Percentiles rank a stretch among this genome's conserved stretches.
These are phyloP conservation scores for Channa striata DNA, from an alignment of 2,797 vertebrate species.

Conservation along the genomic window DNA sequence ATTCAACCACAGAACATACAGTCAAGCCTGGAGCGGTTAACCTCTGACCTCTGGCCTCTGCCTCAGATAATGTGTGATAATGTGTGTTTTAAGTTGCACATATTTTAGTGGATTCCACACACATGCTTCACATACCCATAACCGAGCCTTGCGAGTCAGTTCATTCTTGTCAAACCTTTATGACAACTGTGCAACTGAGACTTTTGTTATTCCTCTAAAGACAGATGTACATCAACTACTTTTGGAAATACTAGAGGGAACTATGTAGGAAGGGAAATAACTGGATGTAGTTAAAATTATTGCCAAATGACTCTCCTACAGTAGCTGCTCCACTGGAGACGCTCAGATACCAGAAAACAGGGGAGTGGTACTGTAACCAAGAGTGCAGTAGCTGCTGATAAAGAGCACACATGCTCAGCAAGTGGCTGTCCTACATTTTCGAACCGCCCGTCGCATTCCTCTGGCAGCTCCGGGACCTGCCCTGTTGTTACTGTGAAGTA, in stretches of 20 bases:
- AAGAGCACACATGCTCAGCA: slow-evolving; percentile 48
- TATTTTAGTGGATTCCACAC: too few relatives aligned
- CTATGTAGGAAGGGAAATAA: too few relatives aligned
- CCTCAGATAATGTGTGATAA: slow-evolving; percentile 2
- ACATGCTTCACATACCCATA: too few relatives aligned
- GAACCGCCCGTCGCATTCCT: slow-evolving; percentile 19
- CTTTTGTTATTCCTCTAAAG: too few relatives aligned
- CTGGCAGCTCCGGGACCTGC: slow-evolving; percentile 6
- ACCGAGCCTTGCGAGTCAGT: too few relatives aligned
- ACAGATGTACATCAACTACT: too few relatives aligned
- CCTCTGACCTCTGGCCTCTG: background rate
- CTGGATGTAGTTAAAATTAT: background rate
- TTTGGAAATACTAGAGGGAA: too few relatives aligned
- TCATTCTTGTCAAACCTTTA: too few relatives aligned
- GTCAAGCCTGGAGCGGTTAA: background rate
- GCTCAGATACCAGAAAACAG: slow-evolving; percentile 25
- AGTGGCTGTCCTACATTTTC: slow-evolving; percentile 27
- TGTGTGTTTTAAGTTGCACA: background rate
- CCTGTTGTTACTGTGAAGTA: slow-evolving; percentile 10
- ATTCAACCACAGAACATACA: too few relatives aligned
- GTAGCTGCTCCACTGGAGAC: slow-evolving; percentile 17
- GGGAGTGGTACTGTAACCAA: slow-evolving; percentile 21
- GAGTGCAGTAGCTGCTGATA: slow-evolving; percentile 41
- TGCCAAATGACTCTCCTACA: background rate
- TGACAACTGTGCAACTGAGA: too few relatives aligned